Evolutionary conservation across 2,797 vertebrate species (phyloP).

Genomic region (Sebastes matsubarae): DNA sequence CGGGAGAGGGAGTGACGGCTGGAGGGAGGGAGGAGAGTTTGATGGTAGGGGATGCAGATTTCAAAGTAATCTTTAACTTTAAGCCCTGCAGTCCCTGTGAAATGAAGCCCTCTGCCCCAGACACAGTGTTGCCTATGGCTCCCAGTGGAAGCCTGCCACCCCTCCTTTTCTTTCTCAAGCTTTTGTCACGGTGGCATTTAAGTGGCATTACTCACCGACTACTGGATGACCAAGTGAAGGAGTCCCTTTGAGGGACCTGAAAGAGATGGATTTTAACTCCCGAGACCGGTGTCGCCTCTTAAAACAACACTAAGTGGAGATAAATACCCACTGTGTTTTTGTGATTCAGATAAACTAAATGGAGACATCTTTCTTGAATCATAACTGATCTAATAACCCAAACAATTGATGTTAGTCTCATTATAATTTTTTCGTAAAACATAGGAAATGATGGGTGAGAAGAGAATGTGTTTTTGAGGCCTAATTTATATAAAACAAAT

Average conservation of each 20-base stretch:
- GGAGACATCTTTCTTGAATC: constrained; percentile 46
- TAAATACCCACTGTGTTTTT: constrained; percentile 76
- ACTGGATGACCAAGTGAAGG: constrained; percentile 76
- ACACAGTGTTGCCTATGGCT: constrained; percentile 79
- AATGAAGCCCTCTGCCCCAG: constrained; percentile 78
- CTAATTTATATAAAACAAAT: background rate
- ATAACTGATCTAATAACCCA: constrained; percentile 7
- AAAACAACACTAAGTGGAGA: constrained; percentile 77
- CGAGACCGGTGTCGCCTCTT: constrained; percentile 73
- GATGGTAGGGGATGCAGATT: constrained; percentile 79
- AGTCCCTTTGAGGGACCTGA: constrained; percentile 74
- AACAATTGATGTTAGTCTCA: background rate
- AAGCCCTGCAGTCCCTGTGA: constrained; percentile 83
- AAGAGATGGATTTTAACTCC: constrained; percentile 77
- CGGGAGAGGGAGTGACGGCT: constrained; percentile 67
- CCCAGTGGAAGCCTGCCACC: constrained; percentile 71
- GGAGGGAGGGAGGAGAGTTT: constrained; percentile 69
- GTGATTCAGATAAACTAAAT: constrained; percentile 36
- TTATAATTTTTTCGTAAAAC: background rate
- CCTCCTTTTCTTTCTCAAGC: constrained; percentile 65
- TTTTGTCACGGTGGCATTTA: constrained; percentile 82
- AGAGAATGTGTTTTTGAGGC: background rate
- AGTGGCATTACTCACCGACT: constrained; percentile 80
- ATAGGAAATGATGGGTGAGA: background rate
- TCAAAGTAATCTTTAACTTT: constrained; percentile 89